Base-by-base conservation (phyloP, 2,797 vertebrate genomes). In the Valencia hispanica region DNA sequence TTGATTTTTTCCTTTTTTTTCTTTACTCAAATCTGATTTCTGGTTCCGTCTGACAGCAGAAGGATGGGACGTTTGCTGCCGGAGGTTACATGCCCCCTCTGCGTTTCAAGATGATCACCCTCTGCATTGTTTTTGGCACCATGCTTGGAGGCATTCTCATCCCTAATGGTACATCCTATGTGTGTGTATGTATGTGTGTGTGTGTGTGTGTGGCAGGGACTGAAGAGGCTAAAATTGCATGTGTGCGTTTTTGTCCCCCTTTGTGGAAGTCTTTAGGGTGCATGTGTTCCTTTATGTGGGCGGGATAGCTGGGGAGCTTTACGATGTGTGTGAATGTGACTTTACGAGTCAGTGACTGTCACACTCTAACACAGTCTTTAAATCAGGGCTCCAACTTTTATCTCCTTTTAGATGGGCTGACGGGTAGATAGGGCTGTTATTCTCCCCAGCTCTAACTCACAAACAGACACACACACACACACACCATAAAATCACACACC, bases 81-180 rank as follows among this genome's bases (percentile, higher is more conserved):
- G 97, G 98, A 41, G 98, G 98, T 32, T 99, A 99, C 89, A 99
- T 99, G 97, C 98, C 98, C 18, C 98, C 98, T 0, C 94, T 99
- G 55, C 96, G 97, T n/a, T 99, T 99, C 92, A 99, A 99, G 90
- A 96, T 94, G 82, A 96, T 99, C 91, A 99, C 98, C 0, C 88
- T 99, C 77, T 94, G 94, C 12, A 96, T 99, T 4, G 98, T 99
- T 75, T 98, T 99, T 68, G 98, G 98, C 86, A 99, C 98, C 90
- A 99, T 99, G 98, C 88, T 98, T 1, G 97, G 97, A 63, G 98
- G 98, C 83, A 97, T 99, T 93, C 95, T 99, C 90, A 99, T 99
- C 87, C 98, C 98, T 0, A 99, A 99, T 0, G 98, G 98, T 99
- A 91, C 66, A 5, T 71, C 22, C 4, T 79, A 43, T n/a, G n/a